Evolutionary conservation across 2,797 vertebrate genomes (phyloP).

Genomic region (Danio choprae): DNA sequence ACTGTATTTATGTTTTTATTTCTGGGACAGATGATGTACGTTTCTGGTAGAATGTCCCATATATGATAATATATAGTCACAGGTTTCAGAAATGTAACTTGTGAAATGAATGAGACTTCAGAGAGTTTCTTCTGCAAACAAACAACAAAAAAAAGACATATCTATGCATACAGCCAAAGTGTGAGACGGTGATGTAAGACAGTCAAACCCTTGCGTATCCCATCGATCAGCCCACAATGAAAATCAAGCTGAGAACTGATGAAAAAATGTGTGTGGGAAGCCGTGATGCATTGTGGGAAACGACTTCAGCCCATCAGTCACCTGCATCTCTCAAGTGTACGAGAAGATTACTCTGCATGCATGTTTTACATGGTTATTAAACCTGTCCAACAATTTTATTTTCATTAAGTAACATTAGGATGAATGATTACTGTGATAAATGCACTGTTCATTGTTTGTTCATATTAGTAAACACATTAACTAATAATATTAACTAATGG

Average conservation of each 20-base stretch:
- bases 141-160: background rate
- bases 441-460: no score
- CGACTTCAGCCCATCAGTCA: slow-evolving; percentile 45
- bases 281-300: slow-evolving; percentile 59
- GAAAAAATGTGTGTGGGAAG: slow-evolving; percentile 80
- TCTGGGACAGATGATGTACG: no score
- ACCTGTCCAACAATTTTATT: no score
- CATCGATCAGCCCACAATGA: slow-evolving; percentile 76
- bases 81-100: no score
- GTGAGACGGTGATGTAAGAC: slow-evolving; percentile 52
- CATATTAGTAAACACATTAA: no score
- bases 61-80: no score
- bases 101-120: no score
- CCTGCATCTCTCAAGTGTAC: slow-evolving; percentile 31
- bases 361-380: slow-evolving; percentile 34
- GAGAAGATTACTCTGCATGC: slow-evolving; percentile 38
- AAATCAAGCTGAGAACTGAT: slow-evolving; percentile 79
- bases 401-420: background rate
- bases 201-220: slow-evolving; percentile 66
- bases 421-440: no score
- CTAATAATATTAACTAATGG: no score
- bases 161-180: slow-evolving; percentile 11
- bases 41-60: no score
- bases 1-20: no score
- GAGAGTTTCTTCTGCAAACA: background rate